phyloP scores from a whole-genome alignment of 2,888 invertebrate genomes.

The Nezara viridula region DNA sequence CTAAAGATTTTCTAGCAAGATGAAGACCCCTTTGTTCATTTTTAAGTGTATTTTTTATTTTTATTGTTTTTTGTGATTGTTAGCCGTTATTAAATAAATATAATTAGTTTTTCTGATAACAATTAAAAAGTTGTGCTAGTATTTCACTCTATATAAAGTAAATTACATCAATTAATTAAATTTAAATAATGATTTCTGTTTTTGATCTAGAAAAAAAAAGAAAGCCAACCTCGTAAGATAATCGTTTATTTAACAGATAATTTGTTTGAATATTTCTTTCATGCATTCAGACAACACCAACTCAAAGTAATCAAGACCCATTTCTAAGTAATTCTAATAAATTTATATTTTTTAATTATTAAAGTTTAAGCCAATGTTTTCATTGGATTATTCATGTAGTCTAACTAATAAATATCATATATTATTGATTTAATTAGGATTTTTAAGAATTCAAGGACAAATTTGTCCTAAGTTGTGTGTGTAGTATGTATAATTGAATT shows the following conservation, averaged over 20 bases:
- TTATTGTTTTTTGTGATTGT: background rate
- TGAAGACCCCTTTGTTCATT: background rate
- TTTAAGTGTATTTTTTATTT: background rate
- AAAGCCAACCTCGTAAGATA: background rate
- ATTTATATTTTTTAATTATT: background rate
- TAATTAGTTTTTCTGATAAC: background rate
- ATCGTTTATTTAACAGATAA: background rate
- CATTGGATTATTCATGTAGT: no score
- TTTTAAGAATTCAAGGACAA: background rate
- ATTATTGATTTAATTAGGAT: background rate
- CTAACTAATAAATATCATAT: no score
- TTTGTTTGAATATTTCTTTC: slow-evolving; percentile 33
- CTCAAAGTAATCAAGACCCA: slow-evolving; percentile 35
- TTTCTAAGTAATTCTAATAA: background rate
- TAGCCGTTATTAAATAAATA: background rate
- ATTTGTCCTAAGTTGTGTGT: background rate
- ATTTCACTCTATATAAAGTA: background rate
- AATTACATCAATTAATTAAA: background rate
- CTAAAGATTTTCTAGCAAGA: background rate
- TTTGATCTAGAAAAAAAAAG: background rate
- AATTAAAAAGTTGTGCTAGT: background rate
- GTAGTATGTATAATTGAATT: background rate
- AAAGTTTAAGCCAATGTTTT: background rate
- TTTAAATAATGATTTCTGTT: background rate
- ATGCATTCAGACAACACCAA: slow-evolving; percentile 56